Conservation (phyloP, 2,113 vertebrate species). For the Rana temporaria region DNA sequence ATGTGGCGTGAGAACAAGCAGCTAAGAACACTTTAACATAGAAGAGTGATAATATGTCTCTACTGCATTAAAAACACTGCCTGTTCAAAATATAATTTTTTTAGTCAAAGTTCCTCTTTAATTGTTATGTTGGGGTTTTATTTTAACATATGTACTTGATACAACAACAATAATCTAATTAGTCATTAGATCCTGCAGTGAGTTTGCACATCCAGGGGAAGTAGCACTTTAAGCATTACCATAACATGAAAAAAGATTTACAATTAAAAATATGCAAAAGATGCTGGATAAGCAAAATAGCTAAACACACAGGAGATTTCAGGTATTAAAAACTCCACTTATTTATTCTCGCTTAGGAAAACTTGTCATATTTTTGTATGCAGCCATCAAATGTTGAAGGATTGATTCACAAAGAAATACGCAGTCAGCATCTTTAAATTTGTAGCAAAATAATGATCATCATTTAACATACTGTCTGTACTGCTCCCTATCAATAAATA, state of each 20-base stretch:
- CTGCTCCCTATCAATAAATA: neutral
- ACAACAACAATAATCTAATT: conserved; percentile 8
- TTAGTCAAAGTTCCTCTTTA: neutral
- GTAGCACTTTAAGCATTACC: neutral
- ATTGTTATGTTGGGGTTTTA: neutral
- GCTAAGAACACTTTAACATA: no score
- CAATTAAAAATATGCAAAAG: conserved; percentile 16
- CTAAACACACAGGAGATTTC: neutral
- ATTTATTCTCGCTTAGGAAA: conserved; percentile 4
- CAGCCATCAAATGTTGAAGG: neutral
- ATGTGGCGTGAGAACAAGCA: no score
- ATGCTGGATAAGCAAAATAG: neutral
- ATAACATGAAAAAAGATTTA: neutral
- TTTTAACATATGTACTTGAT: neutral
- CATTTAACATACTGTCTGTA: conserved; percentile 3
- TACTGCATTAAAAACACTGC: no score
- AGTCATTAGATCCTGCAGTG: neutral
- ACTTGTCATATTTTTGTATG: conserved; percentile 19
- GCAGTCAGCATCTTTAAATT: conserved; percentile 23
- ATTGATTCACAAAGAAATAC: conserved; percentile 12
- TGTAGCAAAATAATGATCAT: conserved; percentile 18
- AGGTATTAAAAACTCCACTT: neutral
- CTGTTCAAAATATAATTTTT: no score
- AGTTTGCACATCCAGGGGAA: neutral
- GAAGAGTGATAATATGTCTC: no score